A percentile compares a stretch with the other conserved stretches of the same genome.
Conservation (phyloP, 2,113 vertebrate species). For the Gallinago paraguaiae region DNA sequence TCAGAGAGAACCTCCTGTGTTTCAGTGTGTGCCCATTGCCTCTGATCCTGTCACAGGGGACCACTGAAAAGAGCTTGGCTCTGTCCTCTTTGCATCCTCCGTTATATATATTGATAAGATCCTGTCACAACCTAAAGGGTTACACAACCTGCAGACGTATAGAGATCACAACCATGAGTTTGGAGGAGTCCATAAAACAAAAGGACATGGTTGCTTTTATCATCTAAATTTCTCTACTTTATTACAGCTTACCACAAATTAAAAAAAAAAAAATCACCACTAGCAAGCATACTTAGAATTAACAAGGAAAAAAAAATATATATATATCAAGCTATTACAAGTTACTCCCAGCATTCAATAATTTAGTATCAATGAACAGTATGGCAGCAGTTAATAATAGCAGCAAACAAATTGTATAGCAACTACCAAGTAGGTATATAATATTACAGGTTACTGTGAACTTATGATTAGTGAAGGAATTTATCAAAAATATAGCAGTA, state of each 20-base stretch:
- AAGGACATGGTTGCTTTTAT: neutral
- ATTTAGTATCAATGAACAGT: neutral
- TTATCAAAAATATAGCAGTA: neutral
- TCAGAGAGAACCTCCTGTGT: neutral
- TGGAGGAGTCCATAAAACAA: neutral
- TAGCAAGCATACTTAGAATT: neutral
- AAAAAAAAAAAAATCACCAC: neutral
- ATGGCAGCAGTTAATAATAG: neutral
- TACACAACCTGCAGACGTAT: neutral
- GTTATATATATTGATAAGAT: neutral
- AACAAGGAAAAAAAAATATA: neutral
- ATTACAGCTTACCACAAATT: neutral
- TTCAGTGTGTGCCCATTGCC: neutral
- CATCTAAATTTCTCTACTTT: neutral
- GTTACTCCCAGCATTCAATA: neutral
- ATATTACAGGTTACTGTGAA: neutral
- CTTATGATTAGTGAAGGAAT: neutral
- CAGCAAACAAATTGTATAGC: neutral
- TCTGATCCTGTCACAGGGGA: neutral
- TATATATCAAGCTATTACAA: neutral
- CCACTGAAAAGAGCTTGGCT: neutral
- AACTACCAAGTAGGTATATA: neutral
- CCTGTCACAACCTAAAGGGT: neutral
- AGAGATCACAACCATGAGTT: neutral
- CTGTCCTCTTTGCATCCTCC: neutral